Evolutionary conservation across 1,140 invertebrate species (phyloP).

Genomic region (Temnothorax curvispinosus): DNA sequence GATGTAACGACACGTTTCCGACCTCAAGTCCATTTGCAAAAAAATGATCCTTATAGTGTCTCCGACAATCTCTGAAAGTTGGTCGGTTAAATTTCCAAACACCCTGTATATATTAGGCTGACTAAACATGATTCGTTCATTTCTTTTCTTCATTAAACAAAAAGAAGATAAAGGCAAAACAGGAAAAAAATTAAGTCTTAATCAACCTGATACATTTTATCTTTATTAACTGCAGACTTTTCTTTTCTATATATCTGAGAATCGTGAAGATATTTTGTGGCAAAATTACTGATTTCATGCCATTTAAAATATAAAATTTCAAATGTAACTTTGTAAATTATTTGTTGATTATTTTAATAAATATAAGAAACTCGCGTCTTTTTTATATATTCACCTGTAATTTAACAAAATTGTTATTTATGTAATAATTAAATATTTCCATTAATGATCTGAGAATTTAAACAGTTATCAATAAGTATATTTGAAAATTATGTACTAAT

Average conservation of each 20-base stretch:
- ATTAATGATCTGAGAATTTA: neutral
- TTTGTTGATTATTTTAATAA: neutral
- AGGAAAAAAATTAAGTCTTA: constrained; percentile 6
- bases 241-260: constrained; percentile 10
- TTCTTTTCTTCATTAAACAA: neutral
- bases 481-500: constrained; percentile 9
- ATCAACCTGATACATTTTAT: constrained; percentile 3
- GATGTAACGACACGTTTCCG: no score
- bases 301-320: neutral
- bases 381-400: neutral
- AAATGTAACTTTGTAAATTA: neutral
- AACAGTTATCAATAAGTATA: neutral
- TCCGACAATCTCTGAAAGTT: no score
- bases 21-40: no score
- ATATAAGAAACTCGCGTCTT: neutral
- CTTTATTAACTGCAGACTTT: constrained; percentile 16
- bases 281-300: neutral
- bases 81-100: no score
- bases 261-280: neutral
- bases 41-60: no score
- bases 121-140: neutral
- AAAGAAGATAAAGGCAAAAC: constrained; percentile 1
- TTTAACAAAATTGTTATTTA: neutral
- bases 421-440: constrained; percentile 2
- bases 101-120: neutral